These are phyloP conservation scores for Apogon hyalosoma DNA, from an alignment of 2,797 vertebrate species.

Conservation along the genomic window DNA sequence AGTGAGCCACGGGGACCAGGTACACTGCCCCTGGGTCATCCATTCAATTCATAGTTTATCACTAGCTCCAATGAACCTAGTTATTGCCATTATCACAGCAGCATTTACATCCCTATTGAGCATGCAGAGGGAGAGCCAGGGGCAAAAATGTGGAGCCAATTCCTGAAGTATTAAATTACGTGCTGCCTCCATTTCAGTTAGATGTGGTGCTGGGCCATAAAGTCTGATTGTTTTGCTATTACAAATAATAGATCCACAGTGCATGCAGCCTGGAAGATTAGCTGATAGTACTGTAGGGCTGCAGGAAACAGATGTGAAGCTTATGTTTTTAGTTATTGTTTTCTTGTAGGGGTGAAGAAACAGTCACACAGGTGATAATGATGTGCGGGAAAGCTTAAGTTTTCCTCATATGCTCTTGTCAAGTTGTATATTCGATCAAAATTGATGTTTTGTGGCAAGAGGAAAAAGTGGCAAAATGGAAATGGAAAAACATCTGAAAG, in stretches of 20 bases:
- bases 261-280: slow-evolving; percentile 79
- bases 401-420: not conserved
- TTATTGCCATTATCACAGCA: slow-evolving; percentile 85
- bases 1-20: slow-evolving; percentile 70
- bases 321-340: slow-evolving; percentile 73
- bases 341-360: slow-evolving; percentile 43
- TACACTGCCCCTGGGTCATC: slow-evolving; percentile 76
- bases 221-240: slow-evolving; percentile 88
- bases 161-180: slow-evolving; percentile 85
- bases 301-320: slow-evolving; percentile 73
- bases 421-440: not conserved
- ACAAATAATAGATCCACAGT: slow-evolving; percentile 83
- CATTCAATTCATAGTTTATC: slow-evolving; percentile 81
- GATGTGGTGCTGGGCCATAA: slow-evolving; percentile 84
- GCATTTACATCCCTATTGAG: slow-evolving; percentile 84
- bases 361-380: slow-evolving; percentile 16
- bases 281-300: slow-evolving; percentile 68
- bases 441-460: not conserved
- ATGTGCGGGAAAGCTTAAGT: slow-evolving; percentile 11
- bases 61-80: slow-evolving; percentile 81
- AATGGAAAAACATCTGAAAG: not conserved
- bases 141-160: slow-evolving; percentile 81
- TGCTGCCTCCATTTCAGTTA: slow-evolving; percentile 77
- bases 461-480: not conserved
- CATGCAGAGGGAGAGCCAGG: slow-evolving; percentile 72